Evolutionary conservation across 1,140 invertebrate species (phyloP), one percentile per base, ranked within the genome.

Genomic region (Coenobita brevimanus): DNA sequence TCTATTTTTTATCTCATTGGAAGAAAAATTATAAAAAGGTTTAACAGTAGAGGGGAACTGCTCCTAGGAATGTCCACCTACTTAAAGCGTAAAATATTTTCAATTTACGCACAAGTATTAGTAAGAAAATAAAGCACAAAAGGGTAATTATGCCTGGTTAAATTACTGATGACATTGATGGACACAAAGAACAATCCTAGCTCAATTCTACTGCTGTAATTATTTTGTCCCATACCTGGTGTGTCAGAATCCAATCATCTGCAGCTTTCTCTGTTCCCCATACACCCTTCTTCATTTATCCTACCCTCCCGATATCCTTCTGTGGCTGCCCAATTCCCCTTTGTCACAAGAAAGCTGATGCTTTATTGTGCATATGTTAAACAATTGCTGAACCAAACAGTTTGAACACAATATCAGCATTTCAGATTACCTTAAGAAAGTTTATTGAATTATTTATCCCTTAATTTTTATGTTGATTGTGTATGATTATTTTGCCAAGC

Each of bases 381-480:
- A 78, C 85, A 50, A 85, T 85, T 89, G 89, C 84, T 82, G 79
- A 87, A 84, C 80, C 80, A 85, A 89, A 80, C 73, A 83, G 80
- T 80, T 79, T 88, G 89, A 88, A 88, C 85, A 88, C 85, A 84
- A 90, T 86, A 64, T 83, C 89, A 90, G 89, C 89, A 90, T 90
- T 86, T 90, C 89, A 90, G 89, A 80, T 87, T 90, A 90, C 87
- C 85, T 90, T 75, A 84, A 89, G 84, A 87, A 90, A 90, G 83
- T 89, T 90, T 82, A 64, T 88, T 67, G 73, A 88, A 84, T 88
- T 90, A 84, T 87, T 90, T 90, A 90, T 90, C 82, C 85, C 80
- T 88, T 88, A 80, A 85, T 80, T 88, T 88, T 90, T 90, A 90
- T 90, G 89, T 90, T 90, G 89, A 90, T 88, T 88, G 89, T 90